Evolutionary conservation across 2,113 vertebrate genomes (phyloP), one percentile per base, ranked within the genome.

Genomic region (Ursus arctos): DNA sequence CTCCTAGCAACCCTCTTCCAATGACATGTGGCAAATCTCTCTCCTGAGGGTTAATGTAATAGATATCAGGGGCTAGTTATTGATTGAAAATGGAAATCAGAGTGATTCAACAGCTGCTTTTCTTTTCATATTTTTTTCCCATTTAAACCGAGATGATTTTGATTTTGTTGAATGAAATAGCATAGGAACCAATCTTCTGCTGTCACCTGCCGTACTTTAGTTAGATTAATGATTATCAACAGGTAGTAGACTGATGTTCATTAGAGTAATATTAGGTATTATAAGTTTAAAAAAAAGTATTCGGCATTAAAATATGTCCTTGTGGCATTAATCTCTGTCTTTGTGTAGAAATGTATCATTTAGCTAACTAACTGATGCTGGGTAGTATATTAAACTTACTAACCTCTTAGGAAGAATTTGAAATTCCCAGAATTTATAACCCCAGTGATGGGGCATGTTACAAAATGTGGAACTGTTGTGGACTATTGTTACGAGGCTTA

Each of bases 41-140:
- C 11, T 87, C 92, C 7, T 4, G 57, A 88, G 63, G 28, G 40
- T 88, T 88, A 72, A 67, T 77, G 7, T 79, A 4, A 59, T 10
- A 91, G 90, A 63, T 55, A 63, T 59, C 19, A 47, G 76, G n/a
- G 28, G 13, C 43, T 84, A 71, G 69, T 57, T 95, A 95, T 55
- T 94, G 92, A 92, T 74, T 85, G 24, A 79, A 97, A 97, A 98
- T 95, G 76, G 51, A 97, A 96, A 94, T 87, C 43, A 61, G 51
- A 91, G 1, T 61, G 40, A 69, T 63, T 95, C 71, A 51, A 65
- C 18, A 55, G 31, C 61, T 49, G 6, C 55, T 55, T 97, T 88
- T 83, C 80, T 90, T 93, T 69, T 40, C 31, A 2, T 57, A 16
- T 36, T 12, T 61, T n/a, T 24, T 43, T 21, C 12, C 71, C 82